Evolutionary conservation across 1,140 invertebrate genomes (phyloP).

Genomic region (Drosophila sproati): DNA sequence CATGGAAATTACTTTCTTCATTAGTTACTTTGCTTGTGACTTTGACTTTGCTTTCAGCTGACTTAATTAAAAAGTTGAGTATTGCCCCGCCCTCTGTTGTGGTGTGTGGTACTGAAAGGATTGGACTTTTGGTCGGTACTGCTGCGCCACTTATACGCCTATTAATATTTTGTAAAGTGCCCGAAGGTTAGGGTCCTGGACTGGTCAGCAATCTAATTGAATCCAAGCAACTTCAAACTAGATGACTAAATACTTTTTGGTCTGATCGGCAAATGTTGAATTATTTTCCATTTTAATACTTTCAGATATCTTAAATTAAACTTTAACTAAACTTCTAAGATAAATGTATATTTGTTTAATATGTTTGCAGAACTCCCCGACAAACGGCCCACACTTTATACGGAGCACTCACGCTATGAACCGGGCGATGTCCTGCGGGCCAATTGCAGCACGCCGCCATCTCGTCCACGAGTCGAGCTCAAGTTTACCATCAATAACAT

Average conservation of each 20-base stretch:
- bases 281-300: too few relatives aligned
- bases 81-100: conserved; percentile 30
- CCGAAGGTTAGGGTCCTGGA: conserved; percentile 6
- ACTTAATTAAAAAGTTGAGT: conserved; percentile 83
- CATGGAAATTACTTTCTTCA: conserved; percentile 80
- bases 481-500: conserved; percentile 91
- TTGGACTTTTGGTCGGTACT: conserved; percentile 1
- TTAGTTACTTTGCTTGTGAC: conserved; percentile 63
- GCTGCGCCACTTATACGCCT: conserved; percentile 46
- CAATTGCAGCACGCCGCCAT: conserved; percentile 89
- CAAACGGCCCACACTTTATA: conserved; percentile 86
- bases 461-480: conserved; percentile 88
- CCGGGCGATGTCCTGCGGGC: conserved; percentile 88
- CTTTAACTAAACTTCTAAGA: too few relatives aligned
- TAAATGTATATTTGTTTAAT: neutral
- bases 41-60: conserved; percentile 50
- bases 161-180: conserved; percentile 38
- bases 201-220: conserved; percentile 51
- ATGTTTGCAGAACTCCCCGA: conserved; percentile 86
- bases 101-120: conserved; percentile 27
- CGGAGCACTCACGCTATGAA: conserved; percentile 88
- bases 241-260: neutral
- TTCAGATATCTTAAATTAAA: neutral
- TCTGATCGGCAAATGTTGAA: neutral
- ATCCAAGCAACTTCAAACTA: conserved; percentile 1